Base-by-base conservation (phyloP, 1,140 invertebrate species). In the Leptinotarsa undecemlineata region DNA sequence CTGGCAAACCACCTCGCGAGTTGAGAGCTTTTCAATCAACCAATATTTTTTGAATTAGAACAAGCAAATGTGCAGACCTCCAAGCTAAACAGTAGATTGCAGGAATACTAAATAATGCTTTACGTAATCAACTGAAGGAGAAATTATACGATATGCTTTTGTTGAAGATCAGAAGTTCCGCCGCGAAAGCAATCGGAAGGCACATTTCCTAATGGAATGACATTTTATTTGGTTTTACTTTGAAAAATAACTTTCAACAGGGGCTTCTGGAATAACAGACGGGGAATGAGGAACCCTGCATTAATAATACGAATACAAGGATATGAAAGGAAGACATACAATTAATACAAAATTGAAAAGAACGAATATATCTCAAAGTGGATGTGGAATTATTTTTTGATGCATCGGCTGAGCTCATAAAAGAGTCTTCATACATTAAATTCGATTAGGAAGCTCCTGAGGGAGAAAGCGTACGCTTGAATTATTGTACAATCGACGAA, bases 41-140 rank as follows among this genome's bases (percentile, higher is more conserved):
- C 79, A 82, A 82, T 80, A 80, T 80, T 82, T 79, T 82, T 81
- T 80, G 78, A 77, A 82, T 83, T 81, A 81, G 82, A 81, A 83
- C 81, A 83, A 83, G 81, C 79, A 79, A 79, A 73, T 73, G 73
- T 74, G 74, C 77, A 75, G 77, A 80, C 80, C 74, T 81, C 78
- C 74, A 81, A 81, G 72, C 78, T 78, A 81, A 80, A 81, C 74
- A 71, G 69, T 71, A 60, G 66, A 68, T n/a, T 48, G 42, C 33
- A 68, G 21, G 69, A 71, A 71, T 71, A 71, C 69, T 71, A 42
- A 71, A 71, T 69, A 71, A 61, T 71, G 48, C 20, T 33, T 48
- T 11, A 71, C 33, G 48, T 71, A 61, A 71, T 71, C 48, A 71
- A 71, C 69, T 71, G 69, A 60, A 71, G 57, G 51, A 71, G 69